These are phyloP conservation scores for Plemyria rubiginata DNA, from an alignment of 2,888 invertebrate species.

Conservation along the genomic window DNA sequence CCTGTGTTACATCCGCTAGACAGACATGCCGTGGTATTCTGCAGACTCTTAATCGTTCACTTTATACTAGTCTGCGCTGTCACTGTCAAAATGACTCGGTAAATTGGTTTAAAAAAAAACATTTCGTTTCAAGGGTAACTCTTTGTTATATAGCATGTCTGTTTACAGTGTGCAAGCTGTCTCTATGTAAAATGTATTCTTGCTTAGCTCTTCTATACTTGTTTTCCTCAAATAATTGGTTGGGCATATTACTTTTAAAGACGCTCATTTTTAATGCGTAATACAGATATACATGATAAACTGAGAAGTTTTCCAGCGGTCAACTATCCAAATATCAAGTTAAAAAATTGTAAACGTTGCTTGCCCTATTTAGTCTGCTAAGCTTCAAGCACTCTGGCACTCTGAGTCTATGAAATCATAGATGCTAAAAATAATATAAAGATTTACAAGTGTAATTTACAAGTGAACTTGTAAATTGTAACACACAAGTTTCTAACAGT, in stretches of 20 bases:
- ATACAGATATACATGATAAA: too few species aligned
- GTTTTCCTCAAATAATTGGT: constrained; percentile 3
- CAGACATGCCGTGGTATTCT: constrained; percentile 2
- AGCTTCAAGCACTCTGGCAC: not conserved
- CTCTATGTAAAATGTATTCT: too few species aligned
- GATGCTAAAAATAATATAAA: not conserved
- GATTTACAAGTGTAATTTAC: too few species aligned
- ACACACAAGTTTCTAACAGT: constrained; percentile 6
- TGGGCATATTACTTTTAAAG: not conserved
- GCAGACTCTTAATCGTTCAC: not conserved
- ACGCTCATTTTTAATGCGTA: not conserved
- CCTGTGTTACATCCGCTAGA: constrained; percentile 17
- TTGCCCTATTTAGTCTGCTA: not conserved
- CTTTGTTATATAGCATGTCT: too few species aligned
- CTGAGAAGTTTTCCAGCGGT: too few species aligned
- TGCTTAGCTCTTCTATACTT: not conserved
- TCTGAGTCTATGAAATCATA: not conserved
- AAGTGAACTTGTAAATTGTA: too few species aligned
- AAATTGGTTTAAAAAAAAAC: too few species aligned
- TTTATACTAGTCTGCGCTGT: not conserved
- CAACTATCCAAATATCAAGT: not conserved
- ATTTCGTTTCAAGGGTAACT: too few species aligned
- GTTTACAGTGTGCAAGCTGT: too few species aligned
- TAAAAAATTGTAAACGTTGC: not conserved
- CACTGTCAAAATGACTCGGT: too few species aligned